Base-by-base conservation (phyloP, 2,888 invertebrate genomes). In the Lasioglossum villosulum region DNA sequence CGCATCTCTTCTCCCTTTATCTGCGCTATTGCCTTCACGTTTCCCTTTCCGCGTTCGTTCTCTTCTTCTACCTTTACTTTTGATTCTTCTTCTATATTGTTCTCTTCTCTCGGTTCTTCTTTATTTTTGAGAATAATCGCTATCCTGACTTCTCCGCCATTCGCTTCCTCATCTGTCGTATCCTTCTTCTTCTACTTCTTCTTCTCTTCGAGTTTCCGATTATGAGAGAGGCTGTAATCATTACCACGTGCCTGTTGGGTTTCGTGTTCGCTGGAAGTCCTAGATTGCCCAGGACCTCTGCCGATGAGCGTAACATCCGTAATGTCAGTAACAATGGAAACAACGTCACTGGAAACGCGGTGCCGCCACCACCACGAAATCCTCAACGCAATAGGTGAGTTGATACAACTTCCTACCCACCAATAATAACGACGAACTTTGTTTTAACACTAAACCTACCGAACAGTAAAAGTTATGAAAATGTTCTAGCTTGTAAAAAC, bases 211-310 rank as follows among this genome's bases (percentile, higher is more conserved):
- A 73, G 34, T 72, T 56, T 48, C 70, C 81, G 87, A 92, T 87
- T 84, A 94, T 94, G 94, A 93, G 92, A 90, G 92, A 91, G 88
- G 91, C 91, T 91, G 92, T 94, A 84, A 80, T 94, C 75, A 83
- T 94, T 59, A 88, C 92, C 92, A 92, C 92, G 90, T 94, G 94
- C 89, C 87, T 94, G 83, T 87, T 94, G 88, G 93, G 94, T 89
- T 89, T 94, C 75, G 94, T 91, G 80, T 79, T 93, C 71, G 94
- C 94, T 75, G 94, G 93, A 88, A 94, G 94, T 92, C 94, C 94
- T 74, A 92, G 94, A 86, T 87, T 94, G 63, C 94, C 94, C 56
- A 92, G 94, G 87, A 94, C 94, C 86, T 94, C 94, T 86, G 94
- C 94, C 45, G 94, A 94, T 86, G 94, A 94, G 83, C 93, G 94